Evolutionary conservation across 1,140 invertebrate species (phyloP), one percentile per base, ranked within the genome.

Genomic region (Brachionus koreanus): DNA sequence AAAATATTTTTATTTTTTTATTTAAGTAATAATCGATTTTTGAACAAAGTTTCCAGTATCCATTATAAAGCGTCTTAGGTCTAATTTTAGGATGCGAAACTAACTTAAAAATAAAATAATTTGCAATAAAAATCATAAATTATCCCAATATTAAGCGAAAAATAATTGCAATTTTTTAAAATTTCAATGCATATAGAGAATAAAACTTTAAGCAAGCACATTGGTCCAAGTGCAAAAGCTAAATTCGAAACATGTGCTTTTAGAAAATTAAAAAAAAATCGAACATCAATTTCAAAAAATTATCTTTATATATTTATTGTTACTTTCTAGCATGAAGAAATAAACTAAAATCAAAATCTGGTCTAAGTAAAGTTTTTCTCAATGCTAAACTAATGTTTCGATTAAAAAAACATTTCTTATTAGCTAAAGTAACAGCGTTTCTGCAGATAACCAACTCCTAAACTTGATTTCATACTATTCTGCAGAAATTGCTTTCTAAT

Each of bases 391-490:
- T 37, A 69, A 69, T 57, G 49, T 57, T 57, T 57, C 49, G 37
- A 69, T 42, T 29, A 65, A 65, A 65, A 65, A 63, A 65, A 65
- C 16, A 12, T 33, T 65, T 65, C n/a, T 65, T 65, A 29, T 33
- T 33, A n/a, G 13, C 10, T 65, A 5, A 39, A 69, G 65, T 42
- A 37, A 69, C 65, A 37, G 35, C 33, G 35, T 39, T 57, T 69
- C 65, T 69, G 65, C 65, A 69, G 65, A 69, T 69, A 69, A n/a
- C 65, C 29, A 42, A 69, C 29, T 69, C 65, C 65, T 69, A 69
- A 69, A 69, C 65, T 69, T 69, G 65, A 69, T 69, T 69, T 69
- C 16, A 69, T 69, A 69, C 65, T 69, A 69, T 39, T 69, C 65
- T 69, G 65, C 65, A 69, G 65, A 69, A 69, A 69, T 39, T 33